Evolutionary conservation across 2,888 invertebrate species (phyloP).

Genomic region (Dicyrtoma fusca): DNA sequence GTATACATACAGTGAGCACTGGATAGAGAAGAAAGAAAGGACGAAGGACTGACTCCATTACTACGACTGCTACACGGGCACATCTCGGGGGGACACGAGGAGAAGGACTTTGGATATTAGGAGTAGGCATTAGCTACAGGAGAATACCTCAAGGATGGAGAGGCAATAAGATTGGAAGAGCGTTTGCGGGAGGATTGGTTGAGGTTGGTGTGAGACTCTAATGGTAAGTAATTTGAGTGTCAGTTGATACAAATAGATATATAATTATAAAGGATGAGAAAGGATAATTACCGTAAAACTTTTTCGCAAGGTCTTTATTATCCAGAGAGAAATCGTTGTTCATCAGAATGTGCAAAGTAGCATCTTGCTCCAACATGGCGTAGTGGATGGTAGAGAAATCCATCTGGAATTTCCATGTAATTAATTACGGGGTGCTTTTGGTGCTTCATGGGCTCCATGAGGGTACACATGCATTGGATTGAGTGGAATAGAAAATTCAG

Average conservation of each 20-base stretch:
- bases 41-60: too few relatives aligned
- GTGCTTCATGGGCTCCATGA: not conserved
- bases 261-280: constrained; percentile 13
- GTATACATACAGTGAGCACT: too few relatives aligned
- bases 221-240: not conserved
- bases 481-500: constrained; percentile 5
- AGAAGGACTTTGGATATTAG: not conserved
- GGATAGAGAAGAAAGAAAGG: too few relatives aligned
- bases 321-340: constrained; percentile 77
- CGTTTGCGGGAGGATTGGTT: not conserved
- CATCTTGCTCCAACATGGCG: constrained; percentile 77
- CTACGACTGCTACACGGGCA: too few relatives aligned
- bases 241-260: not conserved
- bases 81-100: too few relatives aligned
- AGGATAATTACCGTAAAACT: constrained; percentile 71
- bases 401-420: constrained; percentile 49
- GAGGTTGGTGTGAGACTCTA: not conserved
- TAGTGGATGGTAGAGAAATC: constrained; percentile 83
- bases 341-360: constrained; percentile 80
- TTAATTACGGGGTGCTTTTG: constrained; percentile 37
- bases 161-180: not conserved
- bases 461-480: not conserved
- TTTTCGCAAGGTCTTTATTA: constrained; percentile 72
- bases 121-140: not conserved
- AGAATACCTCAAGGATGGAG: too few relatives aligned